Base-by-base conservation (phyloP, 2,888 invertebrate species). In the Nebria salina region DNA sequence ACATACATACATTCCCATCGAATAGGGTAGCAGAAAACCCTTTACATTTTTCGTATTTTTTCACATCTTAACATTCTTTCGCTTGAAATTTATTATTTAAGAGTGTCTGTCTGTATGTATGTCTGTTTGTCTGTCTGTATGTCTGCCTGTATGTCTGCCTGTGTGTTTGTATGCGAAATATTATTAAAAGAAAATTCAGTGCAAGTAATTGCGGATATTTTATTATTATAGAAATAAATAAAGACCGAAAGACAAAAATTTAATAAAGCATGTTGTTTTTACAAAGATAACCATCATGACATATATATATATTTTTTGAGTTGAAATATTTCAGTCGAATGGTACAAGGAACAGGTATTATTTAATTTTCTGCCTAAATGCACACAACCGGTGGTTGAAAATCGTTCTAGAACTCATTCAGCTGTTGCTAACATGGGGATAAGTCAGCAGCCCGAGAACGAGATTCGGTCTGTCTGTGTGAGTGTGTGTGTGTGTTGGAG, bases 331-430 rank as follows among this genome's bases (percentile, higher is more conserved):
- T 68, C 75, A 74, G 79, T 65, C 65, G 64, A 41, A 74, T 75
- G 72, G 80, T 75, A 70, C 75, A 80, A 43, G 75, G 75, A 75
- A 75, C 80, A 80, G 80, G 80, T 80, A 88, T 88, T 88, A 88
- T 88, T 88, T 87, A 88, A 88, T 88, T 88, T 88, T 88, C 87
- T 88, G 85, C 86, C 85, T 85, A 87, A 87, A 86, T 85, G 87
- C 87, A 85, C 87, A 86, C 70, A 42, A 75, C 20, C 42, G 43
- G 43, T 73, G 20, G 20, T 26, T 25, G n/a, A 68, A 26, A 68
- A 68, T 8, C 34, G n/a, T 72, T 72, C 72, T 34, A 34, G 72
- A 72, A 72, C 6, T 13, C 34, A 34, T 25, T 78, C 41, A 20
- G 54, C 73, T 78, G 78, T 78, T 20, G 15, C 76, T 74, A 78